Conservation (phyloP, 2,797 vertebrate genomes). For the Chelmon rostratus region DNA sequence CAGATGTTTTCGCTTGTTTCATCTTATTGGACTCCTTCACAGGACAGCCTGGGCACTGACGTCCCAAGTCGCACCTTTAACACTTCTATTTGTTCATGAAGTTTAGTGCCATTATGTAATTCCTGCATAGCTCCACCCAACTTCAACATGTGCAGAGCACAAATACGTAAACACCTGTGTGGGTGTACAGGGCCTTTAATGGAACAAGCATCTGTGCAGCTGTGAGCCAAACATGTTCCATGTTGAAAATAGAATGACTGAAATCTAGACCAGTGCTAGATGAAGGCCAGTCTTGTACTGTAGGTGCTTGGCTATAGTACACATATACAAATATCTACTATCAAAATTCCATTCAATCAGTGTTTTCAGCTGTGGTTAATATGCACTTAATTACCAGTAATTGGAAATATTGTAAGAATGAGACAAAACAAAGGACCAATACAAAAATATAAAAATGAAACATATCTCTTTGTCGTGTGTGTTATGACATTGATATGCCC, state of each 20-base stretch:
- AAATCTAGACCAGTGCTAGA: neutral
- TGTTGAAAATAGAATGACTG: neutral
- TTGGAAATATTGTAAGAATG: neutral
- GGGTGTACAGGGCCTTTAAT: neutral
- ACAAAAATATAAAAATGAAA: no score
- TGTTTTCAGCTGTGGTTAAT: neutral
- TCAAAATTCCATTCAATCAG: neutral
- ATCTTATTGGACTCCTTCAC: neutral
- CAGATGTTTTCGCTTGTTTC: neutral
- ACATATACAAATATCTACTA: neutral
- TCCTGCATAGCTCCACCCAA: neutral
- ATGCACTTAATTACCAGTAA: neutral
- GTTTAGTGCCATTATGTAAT: neutral
- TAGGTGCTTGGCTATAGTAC: neutral
- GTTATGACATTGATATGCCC: no score
- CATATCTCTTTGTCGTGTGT: neutral
- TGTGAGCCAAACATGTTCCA: constrained; percentile 1
- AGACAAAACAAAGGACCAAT: neutral
- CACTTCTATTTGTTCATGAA: neutral
- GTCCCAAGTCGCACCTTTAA: neutral
- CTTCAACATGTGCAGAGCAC: neutral
- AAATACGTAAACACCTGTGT: constrained; percentile 1
- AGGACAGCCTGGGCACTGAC: neutral
- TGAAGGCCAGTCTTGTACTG: no score
- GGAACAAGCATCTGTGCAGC: constrained; percentile 11